These are phyloP conservation scores for Perognathus longimembris DNA, from an alignment of 2,113 vertebrate species.

Conservation along the genomic window DNA sequence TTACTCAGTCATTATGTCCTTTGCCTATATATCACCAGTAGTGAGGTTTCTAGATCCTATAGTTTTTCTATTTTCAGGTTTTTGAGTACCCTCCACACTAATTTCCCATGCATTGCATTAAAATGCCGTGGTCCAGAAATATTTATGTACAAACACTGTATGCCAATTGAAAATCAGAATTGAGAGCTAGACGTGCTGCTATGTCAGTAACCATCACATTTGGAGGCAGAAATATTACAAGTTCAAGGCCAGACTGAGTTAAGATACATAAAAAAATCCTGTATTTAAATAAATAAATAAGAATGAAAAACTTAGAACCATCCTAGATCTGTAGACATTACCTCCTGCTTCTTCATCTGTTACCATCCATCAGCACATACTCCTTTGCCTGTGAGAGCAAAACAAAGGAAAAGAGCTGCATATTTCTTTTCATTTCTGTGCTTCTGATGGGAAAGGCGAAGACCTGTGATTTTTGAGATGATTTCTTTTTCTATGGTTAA, in stretches of 20 bases:
- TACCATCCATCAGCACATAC: background rate
- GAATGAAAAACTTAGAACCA: background rate
- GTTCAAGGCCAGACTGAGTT: background rate
- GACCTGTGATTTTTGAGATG: background rate
- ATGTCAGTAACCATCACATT: background rate
- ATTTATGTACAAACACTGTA: background rate
- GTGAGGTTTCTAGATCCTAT: background rate
- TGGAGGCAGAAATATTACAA: background rate
- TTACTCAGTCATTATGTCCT: background rate
- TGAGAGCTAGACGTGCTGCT: background rate
- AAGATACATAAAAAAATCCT: background rate
- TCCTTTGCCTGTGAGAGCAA: background rate
- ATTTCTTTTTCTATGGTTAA: constrained; percentile 33
- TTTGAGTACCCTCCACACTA: background rate
- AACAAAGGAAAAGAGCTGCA: background rate
- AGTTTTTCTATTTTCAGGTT: background rate
- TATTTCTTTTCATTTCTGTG: background rate
- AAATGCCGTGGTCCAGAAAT: background rate
- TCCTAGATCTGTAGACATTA: background rate
- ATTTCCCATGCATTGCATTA: background rate
- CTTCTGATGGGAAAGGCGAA: constrained; percentile 6
- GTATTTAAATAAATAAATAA: background rate
- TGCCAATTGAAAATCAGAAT: background rate
- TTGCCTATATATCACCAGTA: background rate
- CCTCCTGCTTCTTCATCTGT: background rate